Evolutionary conservation across 2,888 invertebrate genomes (phyloP).

Genomic region (Temnothorax rugatulus): DNA sequence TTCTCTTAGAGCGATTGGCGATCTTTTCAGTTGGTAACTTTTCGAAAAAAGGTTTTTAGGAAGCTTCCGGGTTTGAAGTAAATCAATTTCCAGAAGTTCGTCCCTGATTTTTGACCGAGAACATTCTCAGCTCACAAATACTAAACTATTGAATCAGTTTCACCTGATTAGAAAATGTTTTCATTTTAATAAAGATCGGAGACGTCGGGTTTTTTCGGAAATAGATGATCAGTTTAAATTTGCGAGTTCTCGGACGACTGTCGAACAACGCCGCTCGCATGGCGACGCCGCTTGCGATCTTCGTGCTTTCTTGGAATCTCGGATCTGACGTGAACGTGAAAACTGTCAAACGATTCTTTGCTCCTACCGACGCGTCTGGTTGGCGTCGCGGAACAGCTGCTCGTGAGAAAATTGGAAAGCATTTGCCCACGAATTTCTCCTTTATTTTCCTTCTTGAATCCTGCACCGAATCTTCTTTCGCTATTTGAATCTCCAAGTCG

Average conservation of each 20-base stretch:
- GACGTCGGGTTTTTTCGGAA: not conserved
- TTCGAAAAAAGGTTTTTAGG: not conserved
- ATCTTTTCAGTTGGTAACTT: not conserved
- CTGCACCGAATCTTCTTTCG: conserved; percentile 20
- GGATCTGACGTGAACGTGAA: conserved; percentile 46
- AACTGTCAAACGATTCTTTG: conserved; percentile 56
- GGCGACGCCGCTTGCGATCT: conserved; percentile 5
- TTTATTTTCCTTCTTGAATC: conserved; percentile 52
- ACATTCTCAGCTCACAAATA: not conserved
- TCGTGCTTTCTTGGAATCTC: conserved; percentile 27
- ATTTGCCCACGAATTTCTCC: conserved; percentile 55
- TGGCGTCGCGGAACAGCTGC: conserved; percentile 58
- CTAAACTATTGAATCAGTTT: not conserved
- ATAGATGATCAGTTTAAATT: not conserved
- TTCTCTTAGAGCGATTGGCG: not conserved
- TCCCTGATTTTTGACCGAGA: not conserved
- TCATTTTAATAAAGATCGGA: conserved; percentile 1
- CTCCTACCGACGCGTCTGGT: conserved; percentile 57
- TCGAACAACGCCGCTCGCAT: not conserved
- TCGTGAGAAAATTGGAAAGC: conserved; percentile 67
- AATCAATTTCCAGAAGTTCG: conserved; percentile 5
- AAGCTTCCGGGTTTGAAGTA: not conserved
- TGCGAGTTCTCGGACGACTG: conserved; percentile 23
- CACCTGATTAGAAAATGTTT: not conserved
- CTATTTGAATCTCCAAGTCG: conserved; percentile 49